Base-by-base conservation (phyloP, 1,140 invertebrate genomes). In the Ylistrum balloti region DNA sequence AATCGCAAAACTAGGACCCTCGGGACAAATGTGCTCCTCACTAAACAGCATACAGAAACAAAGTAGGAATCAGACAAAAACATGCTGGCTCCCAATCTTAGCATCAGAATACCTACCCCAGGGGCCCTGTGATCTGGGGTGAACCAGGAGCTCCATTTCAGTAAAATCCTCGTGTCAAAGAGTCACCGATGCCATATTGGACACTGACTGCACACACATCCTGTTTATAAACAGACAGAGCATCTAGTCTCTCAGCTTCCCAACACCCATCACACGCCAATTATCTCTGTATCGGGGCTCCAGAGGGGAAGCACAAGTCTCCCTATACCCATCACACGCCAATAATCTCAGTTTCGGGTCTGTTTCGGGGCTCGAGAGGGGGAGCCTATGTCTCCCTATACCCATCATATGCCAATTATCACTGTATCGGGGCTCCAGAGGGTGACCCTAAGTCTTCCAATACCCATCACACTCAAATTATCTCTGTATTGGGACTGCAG, bases 321-420 rank as follows among this genome's bases (percentile, higher is more conserved):
- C n/a, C 5, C 22, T 15, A 17, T 17, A 9, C 41, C 10, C n/a
- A 48, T 48, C 45, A 48, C 15, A 48, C 5, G 11, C 45, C 45
- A 48, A 48, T 48, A 2, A 48, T 48, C 45, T 48, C 45, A 17
- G 20, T 48, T 17, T 48, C 15, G 45, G 20, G 45, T 3, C 20
- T 48, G n/a, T n/a, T n/a, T n/a, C n/a, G n/a, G n/a, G n/a, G n/a
- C n/a, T n/a, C 45, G 2, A 48, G 45, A 48, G 45, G 45, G 45
- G 45, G 45, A 48, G n/a, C n/a, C n/a, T n/a, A n/a, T n/a, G 56
- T n/a, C 56, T 74, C 56, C 56, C n/a, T 28, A 3, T 17, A 74
- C n/a, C 56, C 56, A 74, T 74, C 56, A 74, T n/a, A 74, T n/a
- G n/a, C 56, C 56, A 74, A 74, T 74, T 74, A 74, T 74, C 56